phyloP scores from a whole-genome alignment of 2,888 invertebrate genomes.

The Bembecia ichneumoniformis region DNA sequence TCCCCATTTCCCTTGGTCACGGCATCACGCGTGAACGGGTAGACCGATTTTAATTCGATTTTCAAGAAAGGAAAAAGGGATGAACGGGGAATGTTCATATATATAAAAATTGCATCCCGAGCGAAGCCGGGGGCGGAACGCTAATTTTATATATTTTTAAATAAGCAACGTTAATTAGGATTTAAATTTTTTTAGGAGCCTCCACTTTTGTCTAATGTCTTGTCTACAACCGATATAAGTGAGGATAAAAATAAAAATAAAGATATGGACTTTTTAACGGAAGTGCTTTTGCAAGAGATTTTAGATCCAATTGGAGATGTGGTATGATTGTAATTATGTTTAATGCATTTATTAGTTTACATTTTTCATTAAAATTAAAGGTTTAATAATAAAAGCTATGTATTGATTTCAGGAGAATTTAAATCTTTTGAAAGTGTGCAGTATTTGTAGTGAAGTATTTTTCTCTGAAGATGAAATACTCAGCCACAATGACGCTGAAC shows the following conservation, averaged over 20 bases:
- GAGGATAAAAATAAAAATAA: slow-evolving; percentile 4
- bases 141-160: too few species aligned
- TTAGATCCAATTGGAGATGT: slow-evolving; percentile 29
- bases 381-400: neutral
- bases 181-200: slow-evolving; percentile 2
- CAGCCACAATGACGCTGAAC: slow-evolving; percentile 47
- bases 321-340: slow-evolving; percentile 15
- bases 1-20: too few species aligned
- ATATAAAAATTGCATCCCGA: too few species aligned
- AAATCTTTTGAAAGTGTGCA: slow-evolving; percentile 34
- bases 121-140: too few species aligned
- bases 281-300: slow-evolving; percentile 34
- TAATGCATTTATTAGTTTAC: neutral
- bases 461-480: slow-evolving; percentile 38
- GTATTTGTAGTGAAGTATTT: slow-evolving; percentile 42
- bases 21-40: too few species aligned
- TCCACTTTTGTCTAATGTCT: neutral
- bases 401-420: slow-evolving; percentile 24
- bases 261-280: slow-evolving; percentile 17
- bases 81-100: too few species aligned
- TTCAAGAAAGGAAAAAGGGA: too few species aligned
- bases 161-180: neutral
- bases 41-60: too few species aligned
- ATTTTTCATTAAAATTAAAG: neutral
- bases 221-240: neutral